Percentiles rank a stretch among this genome's conserved stretches.
These are phyloP conservation scores for Antennarius maculatus DNA, from an alignment of 2,797 vertebrate genomes.

Conservation along the genomic window DNA sequence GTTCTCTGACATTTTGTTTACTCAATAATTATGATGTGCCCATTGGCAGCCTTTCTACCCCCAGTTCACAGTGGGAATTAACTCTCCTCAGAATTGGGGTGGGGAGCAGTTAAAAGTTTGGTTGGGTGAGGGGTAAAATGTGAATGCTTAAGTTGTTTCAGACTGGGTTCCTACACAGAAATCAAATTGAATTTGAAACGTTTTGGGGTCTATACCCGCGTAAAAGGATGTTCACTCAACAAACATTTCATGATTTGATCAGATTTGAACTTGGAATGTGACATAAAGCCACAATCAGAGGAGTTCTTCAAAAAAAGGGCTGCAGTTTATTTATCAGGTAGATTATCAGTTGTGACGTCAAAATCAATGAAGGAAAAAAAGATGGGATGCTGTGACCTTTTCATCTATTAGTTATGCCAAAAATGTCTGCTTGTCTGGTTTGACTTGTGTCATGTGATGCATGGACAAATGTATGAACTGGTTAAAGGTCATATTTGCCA, in stretches of 20 bases:
- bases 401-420: rapidly evolving
- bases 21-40: conserved; percentile 49
- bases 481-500: neutral
- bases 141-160: conserved; percentile 16
- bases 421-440: conserved; percentile 4
- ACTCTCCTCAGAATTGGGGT: conserved; percentile 22
- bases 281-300: too few species aligned
- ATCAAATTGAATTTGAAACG: neutral
- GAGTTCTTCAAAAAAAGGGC: neutral
- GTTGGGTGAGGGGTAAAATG: conserved; percentile 17
- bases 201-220: neutral
- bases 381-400: neutral
- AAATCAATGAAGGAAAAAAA: conserved; percentile 1
- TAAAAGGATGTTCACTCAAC: neutral
- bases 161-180: conserved; percentile 43
- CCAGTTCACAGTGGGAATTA: conserved; percentile 41
- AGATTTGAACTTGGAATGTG: too few species aligned
- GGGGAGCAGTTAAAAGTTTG: neutral
- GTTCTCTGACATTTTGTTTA: conserved; percentile 58
- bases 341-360: neutral
- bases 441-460: neutral
- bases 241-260: too few species aligned
- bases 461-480: neutral
- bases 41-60: conserved; percentile 29
- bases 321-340: neutral